Conservation (phyloP, 2,888 invertebrate species). For the Pterostichus madidus region DNA sequence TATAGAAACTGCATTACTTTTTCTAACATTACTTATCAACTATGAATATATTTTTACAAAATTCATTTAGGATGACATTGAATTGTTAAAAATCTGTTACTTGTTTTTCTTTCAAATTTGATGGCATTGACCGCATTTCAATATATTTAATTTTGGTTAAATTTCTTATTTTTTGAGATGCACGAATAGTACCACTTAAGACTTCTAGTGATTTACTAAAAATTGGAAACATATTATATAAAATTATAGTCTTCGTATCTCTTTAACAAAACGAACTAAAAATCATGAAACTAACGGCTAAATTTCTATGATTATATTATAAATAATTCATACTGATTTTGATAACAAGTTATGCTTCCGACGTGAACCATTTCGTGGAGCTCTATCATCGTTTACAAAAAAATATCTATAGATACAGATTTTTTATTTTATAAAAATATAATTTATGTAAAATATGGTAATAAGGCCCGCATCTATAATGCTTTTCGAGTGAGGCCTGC, state of each 20-base stretch:
- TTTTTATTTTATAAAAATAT: slow-evolving; percentile 65
- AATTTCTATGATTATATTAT: slow-evolving; percentile 51
- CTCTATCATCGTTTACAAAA: slow-evolving; percentile 42
- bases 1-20: neutral
- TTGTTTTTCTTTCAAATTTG: no score
- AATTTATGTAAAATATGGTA: slow-evolving; percentile 67
- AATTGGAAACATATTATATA: slow-evolving; percentile 30
- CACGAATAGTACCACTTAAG: no score
- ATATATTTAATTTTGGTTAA: no score
- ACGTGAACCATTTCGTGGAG: slow-evolving; percentile 44
- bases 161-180: no score
- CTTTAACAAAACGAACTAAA: slow-evolving; percentile 2
- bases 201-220: slow-evolving; percentile 32
- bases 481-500: slow-evolving; percentile 78
- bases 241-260: slow-evolving; percentile 23
- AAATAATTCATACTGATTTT: slow-evolving; percentile 45
- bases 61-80: no score
- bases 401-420: slow-evolving; percentile 48
- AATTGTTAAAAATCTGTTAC: no score
- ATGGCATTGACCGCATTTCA: no score
- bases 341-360: slow-evolving; percentile 44
- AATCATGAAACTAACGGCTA: slow-evolving; percentile 7
- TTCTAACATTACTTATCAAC: neutral
- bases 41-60: neutral
- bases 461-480: slow-evolving; percentile 68